These are phyloP conservation scores for Amphipoea lucens DNA, from an alignment of 2,888 invertebrate genomes.

Conservation along the genomic window DNA sequence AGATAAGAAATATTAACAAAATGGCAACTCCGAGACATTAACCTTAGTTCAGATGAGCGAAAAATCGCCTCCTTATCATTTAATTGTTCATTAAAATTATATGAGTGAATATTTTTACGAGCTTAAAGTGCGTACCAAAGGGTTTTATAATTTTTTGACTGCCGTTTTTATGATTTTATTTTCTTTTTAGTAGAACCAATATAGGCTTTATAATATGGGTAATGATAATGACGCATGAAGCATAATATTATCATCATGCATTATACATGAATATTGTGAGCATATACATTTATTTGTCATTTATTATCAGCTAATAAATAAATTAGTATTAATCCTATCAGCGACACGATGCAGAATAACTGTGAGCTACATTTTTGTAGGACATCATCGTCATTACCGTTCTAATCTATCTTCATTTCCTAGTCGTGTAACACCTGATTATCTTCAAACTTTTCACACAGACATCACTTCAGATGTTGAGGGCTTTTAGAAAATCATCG, in stretches of 20 bases:
- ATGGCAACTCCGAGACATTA: constrained; percentile 39
- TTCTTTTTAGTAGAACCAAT: constrained; percentile 9
- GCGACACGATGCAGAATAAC: constrained; percentile 15
- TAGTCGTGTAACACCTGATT: constrained; percentile 59
- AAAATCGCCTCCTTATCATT: constrained; percentile 46
- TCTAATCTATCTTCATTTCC: constrained; percentile 56
- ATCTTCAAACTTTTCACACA: constrained; percentile 61
- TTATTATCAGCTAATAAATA: constrained; percentile 24
- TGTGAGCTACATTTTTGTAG: constrained; percentile 20
- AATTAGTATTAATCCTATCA: constrained; percentile 39
- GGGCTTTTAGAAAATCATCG: constrained; percentile 55
- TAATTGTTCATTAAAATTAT: constrained; percentile 51
- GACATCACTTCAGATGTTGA: constrained; percentile 34
- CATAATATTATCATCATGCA: constrained; percentile 11
- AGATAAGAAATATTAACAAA: constrained; percentile 58
- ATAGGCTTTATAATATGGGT: not conserved
- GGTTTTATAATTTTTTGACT: constrained; percentile 41
- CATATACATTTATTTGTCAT: not conserved
- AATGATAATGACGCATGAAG: constrained; percentile 9
- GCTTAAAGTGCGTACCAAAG: constrained; percentile 26
- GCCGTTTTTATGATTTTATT: constrained; percentile 49
- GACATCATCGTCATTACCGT: constrained; percentile 36
- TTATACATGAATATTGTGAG: not conserved
- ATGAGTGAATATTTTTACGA: constrained; percentile 46
- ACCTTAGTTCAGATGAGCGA: constrained; percentile 48